Percentiles rank a stretch among this genome's conserved stretches.
Conservation (phyloP, 2,797 vertebrate species). For the Euphonia xanthogaster region DNA sequence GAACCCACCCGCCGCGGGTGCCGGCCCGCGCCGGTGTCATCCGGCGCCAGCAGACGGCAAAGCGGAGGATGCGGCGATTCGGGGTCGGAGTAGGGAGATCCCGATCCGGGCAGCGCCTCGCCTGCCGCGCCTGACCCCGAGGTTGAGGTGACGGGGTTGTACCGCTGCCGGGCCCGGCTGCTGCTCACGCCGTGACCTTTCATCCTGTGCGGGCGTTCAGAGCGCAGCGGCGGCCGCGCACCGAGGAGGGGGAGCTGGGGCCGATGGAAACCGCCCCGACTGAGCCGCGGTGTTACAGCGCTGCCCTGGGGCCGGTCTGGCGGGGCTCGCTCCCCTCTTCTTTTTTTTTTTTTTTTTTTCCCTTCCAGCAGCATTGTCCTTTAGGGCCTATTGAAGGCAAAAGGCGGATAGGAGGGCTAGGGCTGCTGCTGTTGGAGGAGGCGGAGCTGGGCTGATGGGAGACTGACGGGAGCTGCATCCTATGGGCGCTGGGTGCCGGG, state of each 20-base stretch:
- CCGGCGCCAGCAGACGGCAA: not conserved
- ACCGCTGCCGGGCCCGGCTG: not conserved
- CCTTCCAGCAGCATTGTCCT: conserved; percentile 58
- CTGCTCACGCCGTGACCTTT: conserved; percentile 38
- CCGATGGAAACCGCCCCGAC: not conserved
- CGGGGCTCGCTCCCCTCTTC: not conserved
- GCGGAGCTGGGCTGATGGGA: conserved; percentile 49
- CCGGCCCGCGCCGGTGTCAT: not conserved
- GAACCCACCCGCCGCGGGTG: not conserved
- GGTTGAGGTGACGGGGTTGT: not conserved
- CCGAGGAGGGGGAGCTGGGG: not conserved
- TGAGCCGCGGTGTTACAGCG: not conserved
- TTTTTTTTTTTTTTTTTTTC: fast-evolving
- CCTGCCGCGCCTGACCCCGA: not conserved
- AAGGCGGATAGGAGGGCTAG: not conserved
- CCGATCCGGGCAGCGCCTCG: not conserved
- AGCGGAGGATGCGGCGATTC: not conserved
- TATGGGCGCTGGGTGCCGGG: conserved; percentile 24
- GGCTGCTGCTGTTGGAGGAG: conserved; percentile 8
- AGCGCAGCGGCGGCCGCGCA: not conserved
- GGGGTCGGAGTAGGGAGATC: not conserved
- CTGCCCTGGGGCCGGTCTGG: not conserved
- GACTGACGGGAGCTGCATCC: conserved; percentile 44
- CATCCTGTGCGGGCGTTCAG: not conserved
- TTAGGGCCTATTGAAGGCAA: conserved; percentile 51